phyloP scores from a whole-genome alignment of 2,888 invertebrate species.

The Conistra vaccinii region DNA sequence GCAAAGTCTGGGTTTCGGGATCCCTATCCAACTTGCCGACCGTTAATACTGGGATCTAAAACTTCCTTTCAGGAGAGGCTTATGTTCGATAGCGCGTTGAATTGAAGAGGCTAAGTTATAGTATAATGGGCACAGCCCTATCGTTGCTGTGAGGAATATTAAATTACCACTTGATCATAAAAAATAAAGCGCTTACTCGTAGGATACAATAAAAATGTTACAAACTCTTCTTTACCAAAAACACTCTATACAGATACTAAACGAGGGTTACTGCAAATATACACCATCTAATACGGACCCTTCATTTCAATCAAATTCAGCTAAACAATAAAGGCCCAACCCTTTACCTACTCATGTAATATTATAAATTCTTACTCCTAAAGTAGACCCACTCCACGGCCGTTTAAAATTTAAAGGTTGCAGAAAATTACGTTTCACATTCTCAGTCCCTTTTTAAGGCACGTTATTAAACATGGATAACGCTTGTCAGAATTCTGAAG shows the following conservation, averaged over 20 bases:
- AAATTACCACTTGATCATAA: background rate
- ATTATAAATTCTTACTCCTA: conserved; percentile 48
- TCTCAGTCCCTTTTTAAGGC: conserved; percentile 44
- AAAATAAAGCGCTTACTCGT: background rate
- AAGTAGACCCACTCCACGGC: conserved; percentile 26
- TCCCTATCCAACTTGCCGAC: conserved; percentile 39
- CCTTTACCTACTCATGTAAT: conserved; percentile 30
- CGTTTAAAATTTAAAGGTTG: conserved; percentile 58
- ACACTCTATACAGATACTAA: conserved; percentile 1
- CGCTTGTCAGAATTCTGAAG: conserved; percentile 48
- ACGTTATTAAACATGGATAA: conserved; percentile 61
- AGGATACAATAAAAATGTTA: background rate
- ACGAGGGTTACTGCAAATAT: background rate
- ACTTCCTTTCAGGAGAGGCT: conserved; percentile 44
- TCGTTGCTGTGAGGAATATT: background rate
- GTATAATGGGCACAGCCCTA: background rate
- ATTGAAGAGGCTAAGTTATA: conserved; percentile 28
- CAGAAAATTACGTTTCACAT: conserved; percentile 49
- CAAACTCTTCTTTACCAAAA: background rate
- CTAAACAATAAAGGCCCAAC: conserved; percentile 33
- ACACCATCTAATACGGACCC: background rate
- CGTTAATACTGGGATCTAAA: conserved; percentile 43
- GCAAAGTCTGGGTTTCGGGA: conserved; percentile 42
- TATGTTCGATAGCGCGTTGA: conserved; percentile 40
- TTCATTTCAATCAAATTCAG: conserved; percentile 32